phyloP scores from a whole-genome alignment of 2,113 vertebrate genomes.

The Seriola rivoliana region DNA sequence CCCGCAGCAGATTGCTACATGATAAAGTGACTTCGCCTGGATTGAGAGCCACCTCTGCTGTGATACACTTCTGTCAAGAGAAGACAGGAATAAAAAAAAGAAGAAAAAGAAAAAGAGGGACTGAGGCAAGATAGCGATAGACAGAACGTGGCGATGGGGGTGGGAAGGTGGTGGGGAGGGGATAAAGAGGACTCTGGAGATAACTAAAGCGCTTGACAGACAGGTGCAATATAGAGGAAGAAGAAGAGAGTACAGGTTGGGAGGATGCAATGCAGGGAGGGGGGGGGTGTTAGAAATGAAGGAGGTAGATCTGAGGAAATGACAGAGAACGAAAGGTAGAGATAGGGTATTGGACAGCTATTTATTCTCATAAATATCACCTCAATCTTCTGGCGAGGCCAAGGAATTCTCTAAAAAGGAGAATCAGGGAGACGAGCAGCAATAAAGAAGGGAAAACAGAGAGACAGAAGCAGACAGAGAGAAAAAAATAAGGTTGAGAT shows the following conservation, averaged over 20 bases:
- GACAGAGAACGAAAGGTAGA: conserved; percentile 59
- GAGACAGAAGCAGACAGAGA: conserved; percentile 1
- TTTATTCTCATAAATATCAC: conserved; percentile 76
- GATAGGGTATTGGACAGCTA: conserved; percentile 68
- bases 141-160: conserved; percentile 28
- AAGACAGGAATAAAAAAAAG: conserved; percentile 54
- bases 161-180: conserved; percentile 1
- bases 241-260: conserved; percentile 41
- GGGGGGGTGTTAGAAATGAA: conserved; percentile 50
- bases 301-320: conserved; percentile 61
- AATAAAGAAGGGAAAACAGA: conserved; percentile 42
- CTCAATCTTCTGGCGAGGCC: conserved; percentile 39
- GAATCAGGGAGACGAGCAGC: conserved; percentile 36
- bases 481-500: conserved; percentile 31
- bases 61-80: conserved; percentile 69
- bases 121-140: conserved; percentile 53
- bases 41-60: conserved; percentile 68
- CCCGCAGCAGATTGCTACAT: conserved; percentile 31
- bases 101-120: conserved; percentile 34
- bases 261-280: conserved; percentile 6
- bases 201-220: conserved; percentile 78
- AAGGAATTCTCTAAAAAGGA: conserved; percentile 32
- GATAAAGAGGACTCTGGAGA: conserved; percentile 75
- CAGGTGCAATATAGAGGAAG: conserved; percentile 79
- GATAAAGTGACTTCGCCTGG: conserved; percentile 61